Conservation (phyloP, 2,113 vertebrate species). For the Cathartes aura region DNA sequence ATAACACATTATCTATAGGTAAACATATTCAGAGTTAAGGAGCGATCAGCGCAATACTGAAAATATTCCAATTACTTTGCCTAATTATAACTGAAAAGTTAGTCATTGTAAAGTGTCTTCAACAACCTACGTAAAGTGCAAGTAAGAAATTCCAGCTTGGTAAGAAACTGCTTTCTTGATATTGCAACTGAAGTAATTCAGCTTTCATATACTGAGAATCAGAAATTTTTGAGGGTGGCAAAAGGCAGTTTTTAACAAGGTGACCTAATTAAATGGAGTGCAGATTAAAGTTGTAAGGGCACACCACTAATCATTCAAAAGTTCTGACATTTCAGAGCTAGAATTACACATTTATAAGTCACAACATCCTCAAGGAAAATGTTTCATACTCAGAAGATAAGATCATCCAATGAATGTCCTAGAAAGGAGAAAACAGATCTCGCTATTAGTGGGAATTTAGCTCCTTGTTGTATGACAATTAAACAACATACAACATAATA, state of each 20-base stretch:
- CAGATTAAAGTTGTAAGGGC: not conserved
- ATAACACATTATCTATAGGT: not conserved
- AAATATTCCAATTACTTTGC: not conserved
- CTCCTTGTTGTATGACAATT: not conserved
- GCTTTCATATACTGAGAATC: not conserved
- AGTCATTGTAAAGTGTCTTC: not conserved
- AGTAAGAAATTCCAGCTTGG: not conserved
- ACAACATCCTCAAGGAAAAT: not conserved
- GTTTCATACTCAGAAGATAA: not conserved
- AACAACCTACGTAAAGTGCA: not conserved
- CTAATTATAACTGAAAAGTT: not conserved
- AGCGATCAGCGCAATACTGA: fast-evolving
- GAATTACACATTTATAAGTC: not conserved
- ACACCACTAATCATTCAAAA: not conserved
- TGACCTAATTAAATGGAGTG: not conserved
- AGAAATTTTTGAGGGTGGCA: not conserved
- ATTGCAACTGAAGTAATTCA: not conserved
- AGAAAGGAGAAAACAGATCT: not conserved
- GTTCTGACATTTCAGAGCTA: not conserved
- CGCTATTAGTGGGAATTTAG: not conserved
- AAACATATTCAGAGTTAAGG: not conserved
- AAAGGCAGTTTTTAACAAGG: not conserved
- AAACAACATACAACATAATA: not conserved
- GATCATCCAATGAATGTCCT: not conserved
- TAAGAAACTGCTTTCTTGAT: not conserved